Evolutionary conservation across 2,797 vertebrate species (phyloP).

Genomic region (Rhynchonycteris naso): DNA sequence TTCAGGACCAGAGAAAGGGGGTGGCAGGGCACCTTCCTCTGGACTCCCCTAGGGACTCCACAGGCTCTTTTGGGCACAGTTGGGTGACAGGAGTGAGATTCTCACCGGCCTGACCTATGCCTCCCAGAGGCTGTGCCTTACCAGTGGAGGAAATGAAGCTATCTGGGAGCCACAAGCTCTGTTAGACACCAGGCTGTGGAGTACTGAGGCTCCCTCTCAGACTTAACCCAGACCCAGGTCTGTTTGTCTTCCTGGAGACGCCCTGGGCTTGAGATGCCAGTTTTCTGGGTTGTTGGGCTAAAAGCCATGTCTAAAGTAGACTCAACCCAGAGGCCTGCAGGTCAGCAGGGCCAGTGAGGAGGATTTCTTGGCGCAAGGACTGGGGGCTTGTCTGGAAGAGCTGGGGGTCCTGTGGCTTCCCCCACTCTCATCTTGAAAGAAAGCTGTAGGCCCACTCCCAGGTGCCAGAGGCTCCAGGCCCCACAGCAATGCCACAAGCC

Average conservation of each 20-base stretch:
- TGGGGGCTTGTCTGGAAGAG: neutral
- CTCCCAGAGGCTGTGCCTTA: neutral
- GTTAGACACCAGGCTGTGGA: neutral
- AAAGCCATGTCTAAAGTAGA: neutral
- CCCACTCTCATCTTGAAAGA: neutral
- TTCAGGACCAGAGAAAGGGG: neutral
- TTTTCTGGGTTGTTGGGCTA: neutral
- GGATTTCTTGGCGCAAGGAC: neutral
- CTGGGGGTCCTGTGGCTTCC: neutral
- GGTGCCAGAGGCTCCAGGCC: neutral
- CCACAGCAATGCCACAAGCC: neutral
- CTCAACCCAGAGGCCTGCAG: neutral
- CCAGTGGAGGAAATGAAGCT: neutral
- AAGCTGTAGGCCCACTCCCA: conserved; percentile 42
- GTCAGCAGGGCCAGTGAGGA: neutral
- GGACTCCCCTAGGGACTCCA: neutral
- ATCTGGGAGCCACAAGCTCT: neutral
- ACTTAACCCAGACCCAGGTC: neutral
- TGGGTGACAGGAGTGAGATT: neutral
- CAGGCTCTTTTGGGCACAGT: neutral
- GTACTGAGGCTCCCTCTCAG: neutral
- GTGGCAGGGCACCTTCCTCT: neutral
- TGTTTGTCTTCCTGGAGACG: neutral
- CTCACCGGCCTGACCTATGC: neutral
- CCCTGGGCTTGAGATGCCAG: neutral